phyloP scores from a whole-genome alignment of 2,888 invertebrate genomes.

The Diaperis boleti region DNA sequence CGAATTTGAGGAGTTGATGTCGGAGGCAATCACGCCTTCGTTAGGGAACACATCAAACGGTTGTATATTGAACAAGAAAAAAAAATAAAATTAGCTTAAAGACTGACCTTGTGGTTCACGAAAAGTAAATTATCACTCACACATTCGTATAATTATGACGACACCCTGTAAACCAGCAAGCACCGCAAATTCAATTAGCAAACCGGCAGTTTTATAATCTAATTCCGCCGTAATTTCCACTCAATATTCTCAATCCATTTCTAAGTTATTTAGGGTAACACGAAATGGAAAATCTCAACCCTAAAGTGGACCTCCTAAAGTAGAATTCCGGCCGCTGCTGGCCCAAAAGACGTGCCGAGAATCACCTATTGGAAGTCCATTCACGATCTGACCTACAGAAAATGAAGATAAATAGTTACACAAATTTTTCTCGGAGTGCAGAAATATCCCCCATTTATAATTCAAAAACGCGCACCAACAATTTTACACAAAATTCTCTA shows the following conservation, averaged over 20 bases:
- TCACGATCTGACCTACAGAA: slow-evolving; percentile 40
- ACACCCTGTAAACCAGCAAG: no score
- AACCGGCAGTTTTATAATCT: slow-evolving; percentile 27
- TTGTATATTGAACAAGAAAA: no score
- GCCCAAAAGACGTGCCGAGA: slow-evolving; percentile 37
- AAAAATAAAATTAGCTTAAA: no score
- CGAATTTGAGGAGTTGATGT: background rate
- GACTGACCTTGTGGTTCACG: no score
- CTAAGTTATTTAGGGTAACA: slow-evolving; percentile 44
- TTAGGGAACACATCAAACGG: no score
- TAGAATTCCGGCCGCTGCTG: slow-evolving; percentile 32
- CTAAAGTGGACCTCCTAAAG: slow-evolving; percentile 53
- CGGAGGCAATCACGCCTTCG: no score
- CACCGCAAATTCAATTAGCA: no score
- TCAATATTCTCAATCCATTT: slow-evolving; percentile 41
- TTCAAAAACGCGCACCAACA: slow-evolving; percentile 26
- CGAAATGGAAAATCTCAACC: slow-evolving; percentile 52
- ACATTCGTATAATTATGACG: no score
- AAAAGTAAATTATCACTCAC: no score
- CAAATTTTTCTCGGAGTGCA: slow-evolving; percentile 40
- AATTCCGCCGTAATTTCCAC: slow-evolving; percentile 27
- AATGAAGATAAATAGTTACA: slow-evolving; percentile 47
- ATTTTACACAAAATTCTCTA: slow-evolving; percentile 13
- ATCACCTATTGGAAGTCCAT: slow-evolving; percentile 42
- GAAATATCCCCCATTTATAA: slow-evolving; percentile 37